phyloP scores from a whole-genome alignment of 2,797 vertebrate species.

The Gymnodraco acuticeps region DNA sequence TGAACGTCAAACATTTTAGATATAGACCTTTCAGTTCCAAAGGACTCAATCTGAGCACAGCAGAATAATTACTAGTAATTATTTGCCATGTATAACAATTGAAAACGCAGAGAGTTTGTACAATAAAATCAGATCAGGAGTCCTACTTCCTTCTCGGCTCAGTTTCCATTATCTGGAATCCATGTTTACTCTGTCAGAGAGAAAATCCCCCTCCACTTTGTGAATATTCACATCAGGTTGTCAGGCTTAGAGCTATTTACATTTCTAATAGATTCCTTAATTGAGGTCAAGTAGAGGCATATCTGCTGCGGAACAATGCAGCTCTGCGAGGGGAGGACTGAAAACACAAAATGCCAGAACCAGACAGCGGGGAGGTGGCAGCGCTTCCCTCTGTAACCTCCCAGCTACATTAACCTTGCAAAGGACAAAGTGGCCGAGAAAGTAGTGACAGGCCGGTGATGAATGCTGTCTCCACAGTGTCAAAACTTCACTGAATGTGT shows the following conservation, averaged over 20 bases:
- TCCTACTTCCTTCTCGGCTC: slow-evolving; percentile 25
- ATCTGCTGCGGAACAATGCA: slow-evolving; percentile 23
- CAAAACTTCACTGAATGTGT: slow-evolving; percentile 34
- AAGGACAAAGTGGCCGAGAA: slow-evolving; percentile 54
- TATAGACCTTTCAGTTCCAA: not conserved
- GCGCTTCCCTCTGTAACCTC: slow-evolving; percentile 36
- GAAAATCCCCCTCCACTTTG: slow-evolving; percentile 69
- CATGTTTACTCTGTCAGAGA: slow-evolving; percentile 67
- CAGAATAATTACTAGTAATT: not conserved
- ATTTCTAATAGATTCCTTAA: slow-evolving; percentile 83
- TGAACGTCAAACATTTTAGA: not conserved
- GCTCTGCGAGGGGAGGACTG: slow-evolving; percentile 28
- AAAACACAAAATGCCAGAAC: slow-evolving; percentile 5
- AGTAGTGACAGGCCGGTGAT: slow-evolving; percentile 65
- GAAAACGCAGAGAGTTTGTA: slow-evolving; percentile 6
- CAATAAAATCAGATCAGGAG: slow-evolving; percentile 15
- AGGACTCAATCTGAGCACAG: not conserved
- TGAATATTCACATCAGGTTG: slow-evolving; percentile 77
- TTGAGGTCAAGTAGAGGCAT: slow-evolving; percentile 81
- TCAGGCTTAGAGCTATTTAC: slow-evolving; percentile 80
- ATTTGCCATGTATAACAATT: not conserved
- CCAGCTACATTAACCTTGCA: slow-evolving; percentile 61
- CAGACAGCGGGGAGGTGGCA: slow-evolving; percentile 15
- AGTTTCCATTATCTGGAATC: slow-evolving; percentile 50
- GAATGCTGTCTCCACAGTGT: slow-evolving; percentile 55